phyloP scores from a whole-genome alignment of 1,140 invertebrate genomes.

The Mycetomoellerius zeteki region DNA sequence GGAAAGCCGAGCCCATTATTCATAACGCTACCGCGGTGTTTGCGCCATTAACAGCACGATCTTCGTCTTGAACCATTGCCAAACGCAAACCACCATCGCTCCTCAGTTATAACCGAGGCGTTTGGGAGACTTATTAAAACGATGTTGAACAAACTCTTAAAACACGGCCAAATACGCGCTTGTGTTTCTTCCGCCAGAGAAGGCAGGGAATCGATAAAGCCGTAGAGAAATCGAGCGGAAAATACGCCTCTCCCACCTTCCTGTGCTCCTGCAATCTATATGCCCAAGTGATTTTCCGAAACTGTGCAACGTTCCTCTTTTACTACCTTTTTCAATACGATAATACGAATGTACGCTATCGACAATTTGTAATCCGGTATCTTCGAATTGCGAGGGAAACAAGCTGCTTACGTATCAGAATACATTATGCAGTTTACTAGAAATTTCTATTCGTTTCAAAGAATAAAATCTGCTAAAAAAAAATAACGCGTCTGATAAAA shows the following conservation, averaged over 20 bases:
- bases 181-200: conserved; percentile 53
- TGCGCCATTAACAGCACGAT: conserved; percentile 63
- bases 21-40: conserved; percentile 33
- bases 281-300: conserved; percentile 54
- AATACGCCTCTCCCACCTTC: conserved; percentile 14
- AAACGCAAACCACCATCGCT: conserved; percentile 65
- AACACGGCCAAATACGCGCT: conserved; percentile 50
- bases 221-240: conserved; percentile 57
- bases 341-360: conserved; percentile 1
- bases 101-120: conserved; percentile 25
- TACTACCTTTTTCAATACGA: not conserved
- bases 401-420: conserved; percentile 14
- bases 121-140: conserved; percentile 71
- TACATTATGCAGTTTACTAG: conserved; percentile 8
- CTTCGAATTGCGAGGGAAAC: conserved; percentile 14
- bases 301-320: conserved; percentile 10
- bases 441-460: conserved; percentile 20
- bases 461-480: not conserved
- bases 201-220: conserved; percentile 47
- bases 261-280: conserved; percentile 14
- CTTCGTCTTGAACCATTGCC: conserved; percentile 66
- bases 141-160: conserved; percentile 61
- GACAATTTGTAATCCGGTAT: conserved; percentile 23
- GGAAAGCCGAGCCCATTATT: conserved; percentile 46
- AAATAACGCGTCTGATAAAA: not conserved